Evolutionary conservation across 2,888 invertebrate genomes (phyloP).

Genomic region (Odontocolon sp.): DNA sequence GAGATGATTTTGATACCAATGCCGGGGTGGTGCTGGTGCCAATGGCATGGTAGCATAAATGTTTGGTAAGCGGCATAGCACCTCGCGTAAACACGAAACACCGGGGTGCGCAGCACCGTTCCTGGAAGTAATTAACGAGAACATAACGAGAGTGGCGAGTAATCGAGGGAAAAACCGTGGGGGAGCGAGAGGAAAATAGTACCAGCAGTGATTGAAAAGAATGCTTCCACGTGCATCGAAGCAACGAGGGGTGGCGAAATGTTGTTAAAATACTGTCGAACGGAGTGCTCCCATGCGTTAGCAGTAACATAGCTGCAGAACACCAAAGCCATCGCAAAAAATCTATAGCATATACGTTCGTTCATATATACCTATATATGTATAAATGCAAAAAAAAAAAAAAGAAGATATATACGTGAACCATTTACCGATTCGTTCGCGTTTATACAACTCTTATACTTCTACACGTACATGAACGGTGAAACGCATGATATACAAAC

Average conservation of each 20-base stretch:
- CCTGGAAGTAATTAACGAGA: constrained; percentile 59
- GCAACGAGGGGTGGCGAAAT: constrained; percentile 1
- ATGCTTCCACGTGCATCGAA: constrained; percentile 5
- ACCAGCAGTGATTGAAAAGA: constrained; percentile 35
- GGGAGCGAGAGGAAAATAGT: constrained; percentile 19
- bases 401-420: constrained; percentile 33
- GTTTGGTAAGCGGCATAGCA: constrained; percentile 47
- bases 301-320: constrained; percentile 20
- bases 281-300: constrained; percentile 16
- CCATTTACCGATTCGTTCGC: constrained; percentile 47
- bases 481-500: not conserved
- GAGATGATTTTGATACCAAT: constrained; percentile 28
- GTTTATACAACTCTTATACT: constrained; percentile 47
- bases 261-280: constrained; percentile 52
- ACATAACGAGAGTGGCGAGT: constrained; percentile 48
- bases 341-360: constrained; percentile 29
- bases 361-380: too few species aligned
- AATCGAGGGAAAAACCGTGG: constrained; percentile 16
- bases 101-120: constrained; percentile 13
- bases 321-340: constrained; percentile 14
- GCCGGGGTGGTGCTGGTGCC: constrained; percentile 10
- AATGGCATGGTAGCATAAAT: constrained; percentile 43
- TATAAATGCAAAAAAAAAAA: too few species aligned
- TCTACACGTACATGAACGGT: not conserved
- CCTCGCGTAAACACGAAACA: constrained; percentile 43